Conservation (phyloP, 2,888 invertebrate genomes). For the Opisthograptis luteolata region DNA sequence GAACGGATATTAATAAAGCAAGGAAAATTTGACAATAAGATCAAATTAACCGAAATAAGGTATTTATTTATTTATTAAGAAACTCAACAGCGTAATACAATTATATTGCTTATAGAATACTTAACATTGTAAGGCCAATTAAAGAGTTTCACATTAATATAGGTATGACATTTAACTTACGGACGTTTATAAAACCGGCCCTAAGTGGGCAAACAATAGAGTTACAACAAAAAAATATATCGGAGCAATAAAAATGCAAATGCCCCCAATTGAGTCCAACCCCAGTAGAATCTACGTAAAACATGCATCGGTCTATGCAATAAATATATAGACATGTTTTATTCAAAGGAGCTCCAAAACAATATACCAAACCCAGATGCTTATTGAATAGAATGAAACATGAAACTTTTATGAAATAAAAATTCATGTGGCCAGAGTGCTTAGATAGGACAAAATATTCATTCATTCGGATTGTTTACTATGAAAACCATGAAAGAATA, state of each 20-base stretch:
- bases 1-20: too few relatives aligned
- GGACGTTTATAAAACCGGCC: too few relatives aligned
- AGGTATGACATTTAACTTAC: too few relatives aligned
- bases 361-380: constrained; percentile 61
- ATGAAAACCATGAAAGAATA: neutral
- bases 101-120: too few relatives aligned
- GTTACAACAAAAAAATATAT: constrained; percentile 40
- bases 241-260: constrained; percentile 68
- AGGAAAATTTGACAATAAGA: too few relatives aligned
- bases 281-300: constrained; percentile 63
- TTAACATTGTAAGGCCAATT: too few relatives aligned
- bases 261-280: constrained; percentile 54
- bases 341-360: constrained; percentile 72
- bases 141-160: too few relatives aligned
- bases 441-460: constrained; percentile 2
- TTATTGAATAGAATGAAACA: constrained; percentile 59
- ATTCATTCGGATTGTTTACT: constrained; percentile 15
- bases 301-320: constrained; percentile 74
- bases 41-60: too few relatives aligned
- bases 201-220: constrained; percentile 37
- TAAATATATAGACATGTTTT: constrained; percentile 70
- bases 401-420: constrained; percentile 42
- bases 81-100: too few relatives aligned
- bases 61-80: too few relatives aligned
- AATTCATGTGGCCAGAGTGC: constrained; percentile 15